Base-by-base conservation (phyloP, 1,140 invertebrate genomes). In the Brachionus plicatilis region DNA sequence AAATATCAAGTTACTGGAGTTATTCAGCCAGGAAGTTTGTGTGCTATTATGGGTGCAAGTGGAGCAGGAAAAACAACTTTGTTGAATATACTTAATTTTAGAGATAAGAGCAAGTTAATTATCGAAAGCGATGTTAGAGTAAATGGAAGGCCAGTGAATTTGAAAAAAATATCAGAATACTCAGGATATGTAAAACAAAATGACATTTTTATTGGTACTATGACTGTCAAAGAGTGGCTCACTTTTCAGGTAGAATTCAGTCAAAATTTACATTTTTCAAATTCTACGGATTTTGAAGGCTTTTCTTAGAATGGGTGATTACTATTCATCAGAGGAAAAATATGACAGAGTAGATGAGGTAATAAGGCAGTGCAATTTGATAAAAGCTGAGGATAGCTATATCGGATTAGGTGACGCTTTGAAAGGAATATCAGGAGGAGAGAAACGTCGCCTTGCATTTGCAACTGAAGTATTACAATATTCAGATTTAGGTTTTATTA, bases 391-490 rank as follows among this genome's bases (percentile, higher is more conserved):
- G 37, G 53, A 84, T 41, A 53, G 27, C 33, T 53, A 56, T 56
- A 84, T 84, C 65, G 83, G 83, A 37, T n/a, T 75, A 29, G 33
- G 56, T 11, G 83, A 66, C 41, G 24, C 93, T 68, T 89, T 95
- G 0, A 96, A 96, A 91, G 95, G 96, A 0, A 94, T 99, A 33
- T 98, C 96, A 0, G 96, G 96, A n/a, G 96, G 96, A 0, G 97
- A 99, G 90, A 94, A 93, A 91, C 97, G 97, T 89, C 92, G 96
- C 86, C 90, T 99, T n/a, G 94, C 96, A 0, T 97, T 98, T 89
- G 96, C 96, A 41, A 95, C 95, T 1, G 96, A 98, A 91, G 93
- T 70, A 70, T 3, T 8, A 33, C 29, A 37, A 70, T 37, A 29
- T 7, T 70, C 7, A 37, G n/a, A 12, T 33, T 4, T 33, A 8